phyloP scores from a whole-genome alignment of 2,888 invertebrate species.

The Diploptera punctata region DNA sequence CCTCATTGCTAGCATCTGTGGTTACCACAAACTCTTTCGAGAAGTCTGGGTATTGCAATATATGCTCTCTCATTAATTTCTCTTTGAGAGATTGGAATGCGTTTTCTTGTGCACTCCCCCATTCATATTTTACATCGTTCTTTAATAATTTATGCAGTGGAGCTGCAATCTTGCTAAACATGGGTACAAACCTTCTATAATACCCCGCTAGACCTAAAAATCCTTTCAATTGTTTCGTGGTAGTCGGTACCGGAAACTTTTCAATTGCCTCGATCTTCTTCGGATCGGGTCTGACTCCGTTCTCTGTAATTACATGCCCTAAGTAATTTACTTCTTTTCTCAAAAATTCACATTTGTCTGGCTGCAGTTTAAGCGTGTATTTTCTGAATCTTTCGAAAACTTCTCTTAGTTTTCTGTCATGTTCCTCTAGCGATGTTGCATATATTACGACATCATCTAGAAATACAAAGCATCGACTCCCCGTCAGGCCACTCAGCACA shows the following conservation, averaged over 20 bases:
- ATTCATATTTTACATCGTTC: conserved; percentile 8
- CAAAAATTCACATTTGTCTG: conserved; percentile 49
- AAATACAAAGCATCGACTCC: conserved; percentile 49
- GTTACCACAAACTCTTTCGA: conserved; percentile 47
- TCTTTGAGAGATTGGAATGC: conserved; percentile 27
- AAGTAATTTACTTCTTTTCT: conserved; percentile 46
- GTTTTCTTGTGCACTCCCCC: conserved; percentile 21
- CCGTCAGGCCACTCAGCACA: conserved; percentile 47
- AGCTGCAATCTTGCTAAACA: neutral
- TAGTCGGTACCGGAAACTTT: conserved; percentile 44
- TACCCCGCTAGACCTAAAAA: conserved; percentile 1
- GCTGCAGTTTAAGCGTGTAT: conserved; percentile 47
- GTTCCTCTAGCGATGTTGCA: conserved; percentile 45
- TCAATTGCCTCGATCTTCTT: conserved; percentile 43
- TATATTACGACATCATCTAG: conserved; percentile 51
- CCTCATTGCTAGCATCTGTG: conserved; percentile 50
- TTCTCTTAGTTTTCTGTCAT: conserved; percentile 43
- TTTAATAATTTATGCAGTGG: neutral
- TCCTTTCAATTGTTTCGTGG: conserved; percentile 43
- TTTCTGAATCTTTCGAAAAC: conserved; percentile 45
- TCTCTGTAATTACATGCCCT: conserved; percentile 46
- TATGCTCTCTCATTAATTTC: conserved; percentile 16
- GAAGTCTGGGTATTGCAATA: conserved; percentile 43
- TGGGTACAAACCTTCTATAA: conserved; percentile 2
- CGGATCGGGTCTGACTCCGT: conserved; percentile 47